Evolutionary conservation across 2,113 vertebrate genomes (phyloP).

Genomic region (Ranitomeya imitator): DNA sequence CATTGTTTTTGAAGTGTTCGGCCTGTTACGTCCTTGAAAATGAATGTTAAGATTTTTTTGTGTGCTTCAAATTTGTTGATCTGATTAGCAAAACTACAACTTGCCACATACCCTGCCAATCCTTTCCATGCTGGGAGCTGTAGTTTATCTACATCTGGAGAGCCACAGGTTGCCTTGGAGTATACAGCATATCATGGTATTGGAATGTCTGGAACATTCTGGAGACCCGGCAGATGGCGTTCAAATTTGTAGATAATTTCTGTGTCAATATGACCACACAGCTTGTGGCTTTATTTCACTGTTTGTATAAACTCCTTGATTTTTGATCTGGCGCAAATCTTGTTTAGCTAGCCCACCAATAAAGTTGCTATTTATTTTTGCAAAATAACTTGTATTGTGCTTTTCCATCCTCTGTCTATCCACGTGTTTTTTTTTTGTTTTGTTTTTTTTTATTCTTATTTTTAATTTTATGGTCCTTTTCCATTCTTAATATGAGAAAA

Average conservation of each 20-base stretch:
- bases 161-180: not conserved
- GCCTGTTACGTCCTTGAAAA: not conserved
- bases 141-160: not conserved
- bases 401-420: constrained; percentile 20
- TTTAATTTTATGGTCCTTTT: not conserved
- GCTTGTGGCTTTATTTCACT: constrained; percentile 8
- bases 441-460: no score
- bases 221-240: constrained; percentile 8
- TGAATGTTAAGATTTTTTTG: not conserved
- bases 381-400: not conserved
- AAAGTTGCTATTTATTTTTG: constrained; percentile 41
- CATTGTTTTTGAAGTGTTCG: not conserved
- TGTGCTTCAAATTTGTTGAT: not conserved
- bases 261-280: constrained; percentile 18
- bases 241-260: constrained; percentile 14
- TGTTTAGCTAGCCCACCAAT: constrained; percentile 17
- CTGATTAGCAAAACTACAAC: not conserved
- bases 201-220: constrained; percentile 2
- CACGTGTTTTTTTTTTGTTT: not conserved
- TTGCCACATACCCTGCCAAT: not conserved
- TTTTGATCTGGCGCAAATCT: constrained; percentile 18
- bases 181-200: constrained; percentile 15
- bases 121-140: not conserved
- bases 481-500: not conserved
- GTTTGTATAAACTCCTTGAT: constrained; percentile 29